A percentile compares a stretch with the other conserved stretches of the same genome.
Conservation (phyloP, 64 coral and sea anemone species). For the Pachyseris speciosa region DNA sequence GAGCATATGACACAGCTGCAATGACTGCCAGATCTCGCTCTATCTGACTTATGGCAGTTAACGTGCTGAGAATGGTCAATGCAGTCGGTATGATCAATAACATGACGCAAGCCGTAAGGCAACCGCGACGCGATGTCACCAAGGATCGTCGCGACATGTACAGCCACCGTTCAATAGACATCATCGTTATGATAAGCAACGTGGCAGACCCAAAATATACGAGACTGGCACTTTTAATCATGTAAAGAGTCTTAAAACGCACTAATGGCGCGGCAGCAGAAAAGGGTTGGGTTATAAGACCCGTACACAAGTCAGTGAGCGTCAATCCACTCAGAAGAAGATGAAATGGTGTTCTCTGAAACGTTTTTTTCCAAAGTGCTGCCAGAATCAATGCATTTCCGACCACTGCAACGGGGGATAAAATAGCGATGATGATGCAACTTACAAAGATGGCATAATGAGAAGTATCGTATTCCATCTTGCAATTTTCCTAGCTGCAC, state of each 20-base stretch:
- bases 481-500: no score
- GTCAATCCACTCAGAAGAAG: neutral
- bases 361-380: neutral
- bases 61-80: neutral
- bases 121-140: neutral
- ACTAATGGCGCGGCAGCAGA: neutral
- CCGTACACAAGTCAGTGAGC: constrained; percentile 1
- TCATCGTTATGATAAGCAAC: neutral
- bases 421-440: neutral
- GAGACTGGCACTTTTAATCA: neutral
- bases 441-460: neutral
- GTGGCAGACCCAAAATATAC: neutral
- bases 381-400: constrained; percentile 13
- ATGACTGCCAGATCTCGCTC: no score
- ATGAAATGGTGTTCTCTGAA: constrained; percentile 3
- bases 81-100: neutral
- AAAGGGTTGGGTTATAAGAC: neutral
- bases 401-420: neutral
- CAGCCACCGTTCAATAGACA: constrained; percentile 41
- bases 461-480: neutral
- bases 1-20: neutral
- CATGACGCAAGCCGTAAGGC: neutral
- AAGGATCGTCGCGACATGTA: constrained; percentile 1
- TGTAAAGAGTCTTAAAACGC: neutral
- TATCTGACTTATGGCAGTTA: neutral